Conservation (phyloP, 2,888 invertebrate species). For the Oscheius myriophilus region DNA sequence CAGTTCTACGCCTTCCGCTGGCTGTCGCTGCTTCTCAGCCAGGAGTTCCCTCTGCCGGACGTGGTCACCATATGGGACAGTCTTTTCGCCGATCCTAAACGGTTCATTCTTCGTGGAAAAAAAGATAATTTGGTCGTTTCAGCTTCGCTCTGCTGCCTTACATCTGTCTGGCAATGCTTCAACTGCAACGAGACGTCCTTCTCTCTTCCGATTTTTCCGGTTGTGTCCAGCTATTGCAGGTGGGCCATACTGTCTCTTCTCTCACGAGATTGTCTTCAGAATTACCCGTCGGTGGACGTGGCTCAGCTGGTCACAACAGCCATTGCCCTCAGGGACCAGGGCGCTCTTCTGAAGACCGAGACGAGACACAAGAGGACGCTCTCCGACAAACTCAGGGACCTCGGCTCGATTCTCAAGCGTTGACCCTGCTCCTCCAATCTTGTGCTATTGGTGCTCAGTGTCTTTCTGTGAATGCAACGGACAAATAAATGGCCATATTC, state of each 20-base stretch:
- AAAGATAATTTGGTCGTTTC: constrained; percentile 18
- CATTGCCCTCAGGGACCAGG: constrained; percentile 53
- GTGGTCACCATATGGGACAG: constrained; percentile 97
- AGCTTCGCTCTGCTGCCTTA: constrained; percentile 87
- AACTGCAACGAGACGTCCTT: constrained; percentile 88
- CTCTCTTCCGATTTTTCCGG: constrained; percentile 89
- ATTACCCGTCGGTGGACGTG: constrained; percentile 61
- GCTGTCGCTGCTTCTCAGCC: constrained; percentile 91
- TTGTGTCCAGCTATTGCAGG: constrained; percentile 91
- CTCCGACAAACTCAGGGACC: constrained; percentile 25
- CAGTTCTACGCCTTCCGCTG: constrained; percentile 83
- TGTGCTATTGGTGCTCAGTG: no score
- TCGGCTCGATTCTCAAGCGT: background rate
- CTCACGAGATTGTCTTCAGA: constrained; percentile 43
- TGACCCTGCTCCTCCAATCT: no score
- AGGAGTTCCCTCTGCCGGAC: constrained; percentile 96
- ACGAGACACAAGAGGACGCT: constrained; percentile 25
- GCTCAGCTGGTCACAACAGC: constrained; percentile 53
- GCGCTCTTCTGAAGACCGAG: background rate
- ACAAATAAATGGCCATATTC: no score
- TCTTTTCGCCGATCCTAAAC: constrained; percentile 86
- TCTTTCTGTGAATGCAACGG: no score
- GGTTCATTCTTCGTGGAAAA: constrained; percentile 72
- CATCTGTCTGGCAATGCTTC: constrained; percentile 95
- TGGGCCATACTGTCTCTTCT: constrained; percentile 58